A percentile compares a stretch with the other conserved stretches of the same genome.
Conservation (phyloP, 2,888 invertebrate genomes). For the Habrosyne pyritoides region DNA sequence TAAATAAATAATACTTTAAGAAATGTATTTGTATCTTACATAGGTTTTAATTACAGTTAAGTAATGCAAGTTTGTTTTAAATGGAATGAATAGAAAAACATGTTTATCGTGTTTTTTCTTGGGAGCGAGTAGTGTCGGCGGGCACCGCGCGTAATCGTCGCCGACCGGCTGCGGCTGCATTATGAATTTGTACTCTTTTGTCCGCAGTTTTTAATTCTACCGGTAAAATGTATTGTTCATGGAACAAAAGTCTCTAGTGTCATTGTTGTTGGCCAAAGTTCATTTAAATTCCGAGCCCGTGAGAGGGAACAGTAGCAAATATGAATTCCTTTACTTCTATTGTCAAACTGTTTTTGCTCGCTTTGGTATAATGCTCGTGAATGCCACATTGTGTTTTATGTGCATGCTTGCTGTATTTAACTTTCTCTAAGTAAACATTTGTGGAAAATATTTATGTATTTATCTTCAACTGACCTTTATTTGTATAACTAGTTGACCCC, state of each 20-base stretch:
- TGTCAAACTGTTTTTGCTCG: slow-evolving; percentile 75
- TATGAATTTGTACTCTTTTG: slow-evolving; percentile 82
- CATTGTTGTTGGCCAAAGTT: slow-evolving; percentile 82
- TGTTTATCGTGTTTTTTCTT: slow-evolving; percentile 1
- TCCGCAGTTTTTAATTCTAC: slow-evolving; percentile 81
- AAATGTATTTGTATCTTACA: not conserved
- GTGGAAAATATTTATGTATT: not conserved
- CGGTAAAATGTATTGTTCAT: slow-evolving; percentile 81
- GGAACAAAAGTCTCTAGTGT: slow-evolving; percentile 80
- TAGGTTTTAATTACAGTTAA: not conserved
- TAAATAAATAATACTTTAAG: not conserved
- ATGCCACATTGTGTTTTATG: slow-evolving; percentile 62
- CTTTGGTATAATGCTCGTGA: slow-evolving; percentile 70
- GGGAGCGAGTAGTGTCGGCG: slow-evolving; percentile 4
- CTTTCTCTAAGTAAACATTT: slow-evolving; percentile 21
- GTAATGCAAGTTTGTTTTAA: slow-evolving; percentile 1
- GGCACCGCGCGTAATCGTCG: slow-evolving; percentile 44
- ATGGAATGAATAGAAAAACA: not conserved
- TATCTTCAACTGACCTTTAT: not conserved
- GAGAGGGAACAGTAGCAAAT: slow-evolving; percentile 81
- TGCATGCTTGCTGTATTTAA: slow-evolving; percentile 32
- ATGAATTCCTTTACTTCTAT: slow-evolving; percentile 80
- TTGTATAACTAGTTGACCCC: not conserved
- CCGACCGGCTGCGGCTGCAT: slow-evolving; percentile 64
- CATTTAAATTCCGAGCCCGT: slow-evolving; percentile 80